Conservation (phyloP, 2,888 invertebrate species). For the Dicyrtomina minuta region DNA sequence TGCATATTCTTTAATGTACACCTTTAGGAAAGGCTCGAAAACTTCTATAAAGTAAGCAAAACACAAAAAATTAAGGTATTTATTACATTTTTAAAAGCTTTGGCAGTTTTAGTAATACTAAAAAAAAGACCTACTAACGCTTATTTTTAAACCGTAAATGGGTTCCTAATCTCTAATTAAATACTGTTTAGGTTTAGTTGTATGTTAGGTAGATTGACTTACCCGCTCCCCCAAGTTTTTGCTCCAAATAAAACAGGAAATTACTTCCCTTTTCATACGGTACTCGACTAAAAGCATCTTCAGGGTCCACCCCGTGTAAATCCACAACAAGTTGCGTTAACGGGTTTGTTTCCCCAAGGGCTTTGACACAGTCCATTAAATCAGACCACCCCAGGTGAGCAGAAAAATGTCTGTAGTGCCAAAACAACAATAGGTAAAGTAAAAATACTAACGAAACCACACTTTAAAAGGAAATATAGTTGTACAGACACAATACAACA, state of each 20-base stretch:
- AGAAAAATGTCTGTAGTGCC: slow-evolving; percentile 74
- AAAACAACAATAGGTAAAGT: slow-evolving; percentile 44
- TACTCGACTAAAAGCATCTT: slow-evolving; percentile 84
- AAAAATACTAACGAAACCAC: not conserved
- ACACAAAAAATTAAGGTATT: too few species aligned
- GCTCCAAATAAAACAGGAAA: slow-evolving; percentile 83
- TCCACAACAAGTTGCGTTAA: slow-evolving; percentile 79
- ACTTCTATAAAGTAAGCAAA: too few species aligned
- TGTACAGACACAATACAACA: not conserved
- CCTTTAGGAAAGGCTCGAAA: slow-evolving; percentile 81
- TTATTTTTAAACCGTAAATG: not conserved
- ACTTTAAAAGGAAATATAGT: not conserved
- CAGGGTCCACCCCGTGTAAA: slow-evolving; percentile 79
- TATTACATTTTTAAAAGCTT: too few species aligned
- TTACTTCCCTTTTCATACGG: slow-evolving; percentile 93
- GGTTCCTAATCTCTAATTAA: not conserved
- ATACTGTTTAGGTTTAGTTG: not conserved
- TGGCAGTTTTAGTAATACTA: slow-evolving; percentile 14
- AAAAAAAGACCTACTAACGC: too few species aligned
- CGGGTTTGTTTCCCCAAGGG: slow-evolving; percentile 66
- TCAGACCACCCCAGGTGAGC: slow-evolving; percentile 75
- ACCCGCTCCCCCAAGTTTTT: slow-evolving; percentile 77
- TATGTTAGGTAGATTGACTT: slow-evolving; percentile 44
- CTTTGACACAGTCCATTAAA: slow-evolving; percentile 69
- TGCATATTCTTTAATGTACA: slow-evolving; percentile 77